phyloP scores from a whole-genome alignment of 2,888 invertebrate species.

The Dorcus parallelipipedus region DNA sequence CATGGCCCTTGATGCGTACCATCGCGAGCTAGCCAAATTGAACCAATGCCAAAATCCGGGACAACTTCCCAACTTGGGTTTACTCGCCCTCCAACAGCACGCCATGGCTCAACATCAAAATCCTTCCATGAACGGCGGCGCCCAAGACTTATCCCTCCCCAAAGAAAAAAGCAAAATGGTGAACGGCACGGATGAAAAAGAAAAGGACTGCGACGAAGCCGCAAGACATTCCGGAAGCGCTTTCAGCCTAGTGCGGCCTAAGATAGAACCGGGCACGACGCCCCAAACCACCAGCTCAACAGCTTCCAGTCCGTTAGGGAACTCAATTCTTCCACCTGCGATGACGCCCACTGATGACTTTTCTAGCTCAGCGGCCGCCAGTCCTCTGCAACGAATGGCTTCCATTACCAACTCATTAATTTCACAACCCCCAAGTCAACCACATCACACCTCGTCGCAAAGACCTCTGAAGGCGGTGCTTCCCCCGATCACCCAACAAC shows the following conservation, averaged over 20 bases:
- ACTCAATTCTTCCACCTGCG: slow-evolving; percentile 81
- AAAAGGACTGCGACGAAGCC: slow-evolving; percentile 61
- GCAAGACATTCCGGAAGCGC: slow-evolving; percentile 77
- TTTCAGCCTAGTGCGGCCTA: slow-evolving; percentile 84
- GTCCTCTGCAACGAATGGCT: slow-evolving; percentile 95
- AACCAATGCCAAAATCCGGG: slow-evolving; percentile 57
- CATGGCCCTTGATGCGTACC: slow-evolving; percentile 86
- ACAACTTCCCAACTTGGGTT: slow-evolving; percentile 53
- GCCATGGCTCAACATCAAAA: slow-evolving; percentile 53
- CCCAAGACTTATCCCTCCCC: slow-evolving; percentile 83
- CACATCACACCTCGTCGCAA: slow-evolving; percentile 79
- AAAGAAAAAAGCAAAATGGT: slow-evolving; percentile 70
- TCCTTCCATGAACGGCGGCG: slow-evolving; percentile 61
- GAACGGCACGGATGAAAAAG: slow-evolving; percentile 66
- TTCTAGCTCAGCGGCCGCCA: slow-evolving; percentile 76
- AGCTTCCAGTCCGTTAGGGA: slow-evolving; percentile 80
- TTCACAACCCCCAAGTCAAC: slow-evolving; percentile 82
- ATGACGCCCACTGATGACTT: slow-evolving; percentile 80
- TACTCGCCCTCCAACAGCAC: slow-evolving; percentile 78
- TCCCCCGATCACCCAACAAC: slow-evolving; percentile 97
- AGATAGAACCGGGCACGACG: slow-evolving; percentile 68
- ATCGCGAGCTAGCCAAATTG: slow-evolving; percentile 87
- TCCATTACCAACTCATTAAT: slow-evolving; percentile 96
- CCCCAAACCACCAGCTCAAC: slow-evolving; percentile 69
- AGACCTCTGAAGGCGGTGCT: slow-evolving; percentile 93